Evolutionary conservation across 2,797 vertebrate genomes (phyloP).

Genomic region (Garrulus glandarius): DNA sequence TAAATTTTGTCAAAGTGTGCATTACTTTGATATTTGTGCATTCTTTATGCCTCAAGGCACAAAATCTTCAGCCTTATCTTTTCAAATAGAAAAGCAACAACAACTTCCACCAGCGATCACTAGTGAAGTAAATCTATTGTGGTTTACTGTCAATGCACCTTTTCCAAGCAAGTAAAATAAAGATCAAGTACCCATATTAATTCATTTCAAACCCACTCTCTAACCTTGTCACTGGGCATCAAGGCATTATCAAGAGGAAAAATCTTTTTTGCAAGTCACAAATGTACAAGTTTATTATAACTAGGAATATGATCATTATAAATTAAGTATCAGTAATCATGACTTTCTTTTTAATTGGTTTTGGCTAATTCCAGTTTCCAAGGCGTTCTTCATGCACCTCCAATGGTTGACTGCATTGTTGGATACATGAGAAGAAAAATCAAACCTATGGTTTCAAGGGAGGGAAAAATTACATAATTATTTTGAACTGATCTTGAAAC

Average conservation of each 20-base stretch:
- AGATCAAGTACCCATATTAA: background rate
- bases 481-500: conserved; percentile 36
- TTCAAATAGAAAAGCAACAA: background rate
- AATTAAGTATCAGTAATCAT: background rate
- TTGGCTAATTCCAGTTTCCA: background rate
- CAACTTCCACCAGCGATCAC: background rate
- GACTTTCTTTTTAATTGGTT: conserved; percentile 5
- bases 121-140: background rate
- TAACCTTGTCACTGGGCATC: background rate
- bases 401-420: background rate
- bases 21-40: background rate
- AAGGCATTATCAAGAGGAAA: background rate
- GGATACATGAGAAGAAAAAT: background rate
- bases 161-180: background rate
- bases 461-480: background rate
- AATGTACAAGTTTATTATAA: background rate
- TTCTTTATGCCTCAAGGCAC: background rate
- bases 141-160: background rate
- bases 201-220: background rate
- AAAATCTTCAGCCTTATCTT: background rate
- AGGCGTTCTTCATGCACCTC: background rate
- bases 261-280: background rate
- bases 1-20: background rate
- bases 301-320: background rate
- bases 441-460: background rate